Evolutionary conservation across 2,888 invertebrate species (phyloP), one percentile per base, ranked within the genome.

Genomic region (Leistus spinibarbis): DNA sequence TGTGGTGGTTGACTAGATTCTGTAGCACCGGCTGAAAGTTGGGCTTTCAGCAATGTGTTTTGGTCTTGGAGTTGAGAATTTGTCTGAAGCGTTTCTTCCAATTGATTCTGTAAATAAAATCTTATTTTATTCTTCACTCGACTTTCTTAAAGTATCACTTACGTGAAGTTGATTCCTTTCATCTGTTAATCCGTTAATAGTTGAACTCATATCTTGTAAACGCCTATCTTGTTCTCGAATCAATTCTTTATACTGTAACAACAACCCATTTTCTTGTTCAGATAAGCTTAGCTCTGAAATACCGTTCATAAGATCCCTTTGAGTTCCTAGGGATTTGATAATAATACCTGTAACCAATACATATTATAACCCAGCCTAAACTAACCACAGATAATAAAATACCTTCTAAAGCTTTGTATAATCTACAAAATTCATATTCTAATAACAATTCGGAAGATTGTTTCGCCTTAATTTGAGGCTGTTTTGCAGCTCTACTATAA

Each of bases 351-450:
- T 20, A 81, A 80, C 72, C 57, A 76, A 56, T 65, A 60, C 19
- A 9, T 54, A 60, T 54, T 70, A 72, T 40, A 68, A 68, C 1
- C 60, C 60, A 27, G 54, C 13, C 27, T 27, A 22, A 20, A 20
- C 56, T 63, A n/a, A 23, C 17, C 54, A 22, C 66, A 54, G 3
- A 60, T 60, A 19, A 19, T 60, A 60, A 40, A 40, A 40, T 40
- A 91, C 92, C 88, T 86, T 95, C 95, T 40, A 94, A 85, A 0
- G 89, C 90, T 85, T 97, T 98, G 84, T 96, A 95, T 23, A 98
- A 87, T 82, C 92, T 91, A 82, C 98, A 97, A 87, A 98, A 99
- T 86, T 98, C 96, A 84, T 95, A 96, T 85, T 99, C 99, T 57
- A 99, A 89, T 71, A 98, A 87, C 17, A 98, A 88, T 78, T 98